Evolutionary conservation across 2,797 vertebrate species (phyloP).

Genomic region (Chrysolophus pictus): DNA sequence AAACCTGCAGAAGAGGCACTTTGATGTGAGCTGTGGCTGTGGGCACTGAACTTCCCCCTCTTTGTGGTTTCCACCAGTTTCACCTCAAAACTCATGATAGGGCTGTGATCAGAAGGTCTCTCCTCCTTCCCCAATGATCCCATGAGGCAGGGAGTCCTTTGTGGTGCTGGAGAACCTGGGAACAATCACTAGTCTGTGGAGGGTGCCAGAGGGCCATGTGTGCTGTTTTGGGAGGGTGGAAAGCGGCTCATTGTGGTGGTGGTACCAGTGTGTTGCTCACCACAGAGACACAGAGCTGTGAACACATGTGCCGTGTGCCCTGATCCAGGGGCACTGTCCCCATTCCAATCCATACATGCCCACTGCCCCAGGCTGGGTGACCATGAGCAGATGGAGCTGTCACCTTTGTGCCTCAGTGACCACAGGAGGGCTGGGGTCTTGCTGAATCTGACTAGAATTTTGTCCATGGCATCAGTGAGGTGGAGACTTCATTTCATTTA

Average conservation of each 20-base stretch:
- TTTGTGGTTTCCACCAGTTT: not conserved
- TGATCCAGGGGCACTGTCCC: not conserved
- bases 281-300: not conserved
- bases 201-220: not conserved
- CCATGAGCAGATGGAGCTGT: fast-evolving
- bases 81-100: not conserved
- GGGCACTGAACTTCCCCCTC: not conserved
- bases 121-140: not conserved
- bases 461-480: conserved; percentile 18
- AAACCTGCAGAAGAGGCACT: not conserved
- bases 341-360: fast-evolving
- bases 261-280: not conserved
- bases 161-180: not conserved
- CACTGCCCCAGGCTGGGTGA: not conserved
- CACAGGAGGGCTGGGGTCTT: fast-evolving
- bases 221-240: not conserved
- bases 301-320: not conserved
- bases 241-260: not conserved
- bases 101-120: not conserved
- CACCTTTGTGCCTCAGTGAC: not conserved
- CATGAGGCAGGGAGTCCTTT: fast-evolving
- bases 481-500: conserved; percentile 50
- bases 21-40: not conserved
- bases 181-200: not conserved
- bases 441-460: not conserved